Evolutionary conservation across 2,113 vertebrate genomes (phyloP).

Genomic region (Gulo gulo): DNA sequence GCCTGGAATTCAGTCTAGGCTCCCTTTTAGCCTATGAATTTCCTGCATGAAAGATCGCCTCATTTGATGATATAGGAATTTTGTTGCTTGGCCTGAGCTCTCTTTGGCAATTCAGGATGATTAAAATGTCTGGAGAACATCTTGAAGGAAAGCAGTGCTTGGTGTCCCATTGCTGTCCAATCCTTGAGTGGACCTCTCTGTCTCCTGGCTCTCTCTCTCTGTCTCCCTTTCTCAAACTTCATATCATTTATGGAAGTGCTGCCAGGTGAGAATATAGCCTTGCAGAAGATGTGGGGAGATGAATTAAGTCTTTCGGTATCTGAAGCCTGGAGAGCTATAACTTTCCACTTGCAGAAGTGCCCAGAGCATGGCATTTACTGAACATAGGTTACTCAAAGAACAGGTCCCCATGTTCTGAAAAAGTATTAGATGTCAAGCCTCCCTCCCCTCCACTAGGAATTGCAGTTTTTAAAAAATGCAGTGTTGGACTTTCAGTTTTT

Average conservation of each 20-base stretch:
- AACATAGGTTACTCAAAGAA: not conserved
- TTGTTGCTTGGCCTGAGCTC: not conserved
- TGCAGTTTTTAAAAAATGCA: not conserved
- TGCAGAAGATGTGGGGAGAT: not conserved
- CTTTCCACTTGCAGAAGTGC: not conserved
- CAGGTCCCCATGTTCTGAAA: not conserved
- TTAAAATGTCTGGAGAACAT: constrained; percentile 20
- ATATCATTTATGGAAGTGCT: constrained; percentile 21
- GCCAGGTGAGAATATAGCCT: not conserved
- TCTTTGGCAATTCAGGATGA: not conserved
- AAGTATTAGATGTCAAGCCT: not conserved
- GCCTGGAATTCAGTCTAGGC: not conserved
- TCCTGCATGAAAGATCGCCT: not conserved
- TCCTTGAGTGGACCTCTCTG: not conserved
- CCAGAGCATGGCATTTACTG: not conserved
- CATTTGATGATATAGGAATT: constrained; percentile 46
- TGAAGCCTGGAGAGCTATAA: not conserved
- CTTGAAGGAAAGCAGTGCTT: not conserved
- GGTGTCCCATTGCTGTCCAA: not conserved
- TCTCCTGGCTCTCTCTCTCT: not conserved
- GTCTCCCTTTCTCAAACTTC: not conserved
- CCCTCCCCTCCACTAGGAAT: not conserved
- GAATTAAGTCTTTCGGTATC: not conserved
- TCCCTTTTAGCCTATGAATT: not conserved
- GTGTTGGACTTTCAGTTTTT: constrained; percentile 19